phyloP scores from a whole-genome alignment of 2,797 vertebrate species.

The Antrozous pallidus region DNA sequence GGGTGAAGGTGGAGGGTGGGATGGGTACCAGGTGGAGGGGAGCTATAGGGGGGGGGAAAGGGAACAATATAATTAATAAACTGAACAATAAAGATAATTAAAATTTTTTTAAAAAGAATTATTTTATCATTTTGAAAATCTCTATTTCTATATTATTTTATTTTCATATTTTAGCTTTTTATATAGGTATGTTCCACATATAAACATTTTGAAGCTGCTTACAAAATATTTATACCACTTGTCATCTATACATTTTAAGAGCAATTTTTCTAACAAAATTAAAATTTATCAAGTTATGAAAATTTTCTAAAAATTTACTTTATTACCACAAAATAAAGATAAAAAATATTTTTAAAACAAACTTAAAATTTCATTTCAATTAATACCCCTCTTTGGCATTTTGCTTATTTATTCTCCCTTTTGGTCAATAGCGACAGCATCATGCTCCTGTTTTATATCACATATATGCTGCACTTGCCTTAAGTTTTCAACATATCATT shows the following conservation, averaged over 20 bases:
- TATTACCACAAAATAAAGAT: slow-evolving; percentile 88
- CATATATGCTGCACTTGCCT: slow-evolving; percentile 75
- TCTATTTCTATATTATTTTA: background rate
- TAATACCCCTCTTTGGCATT: slow-evolving; percentile 85
- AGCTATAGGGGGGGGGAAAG: no score
- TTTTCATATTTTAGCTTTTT: slow-evolving; percentile 84
- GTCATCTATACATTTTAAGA: slow-evolving; percentile 90
- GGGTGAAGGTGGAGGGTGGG: no score
- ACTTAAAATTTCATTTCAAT: slow-evolving; percentile 81
- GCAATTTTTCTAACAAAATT: slow-evolving; percentile 86
- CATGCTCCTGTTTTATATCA: slow-evolving; percentile 78
- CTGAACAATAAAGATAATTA: no score
- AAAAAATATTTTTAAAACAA: slow-evolving; percentile 86
- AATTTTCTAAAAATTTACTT: slow-evolving; percentile 83
- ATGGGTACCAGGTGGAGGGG: no score
- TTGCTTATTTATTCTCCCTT: slow-evolving; percentile 82
- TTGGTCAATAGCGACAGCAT: slow-evolving; percentile 84
- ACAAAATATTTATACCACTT: slow-evolving; percentile 95
- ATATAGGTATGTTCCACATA: slow-evolving; percentile 85
- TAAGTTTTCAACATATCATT: slow-evolving; percentile 76
- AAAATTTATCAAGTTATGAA: slow-evolving; percentile 88
- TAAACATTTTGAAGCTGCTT: slow-evolving; percentile 90
- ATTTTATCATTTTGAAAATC: background rate
- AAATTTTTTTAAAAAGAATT: no score
- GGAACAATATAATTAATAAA: no score